Percentiles rank a stretch among this genome's conserved stretches.
phyloP scores from a whole-genome alignment of 2,797 vertebrate genomes.

The Xyrichtys novacula region DNA sequence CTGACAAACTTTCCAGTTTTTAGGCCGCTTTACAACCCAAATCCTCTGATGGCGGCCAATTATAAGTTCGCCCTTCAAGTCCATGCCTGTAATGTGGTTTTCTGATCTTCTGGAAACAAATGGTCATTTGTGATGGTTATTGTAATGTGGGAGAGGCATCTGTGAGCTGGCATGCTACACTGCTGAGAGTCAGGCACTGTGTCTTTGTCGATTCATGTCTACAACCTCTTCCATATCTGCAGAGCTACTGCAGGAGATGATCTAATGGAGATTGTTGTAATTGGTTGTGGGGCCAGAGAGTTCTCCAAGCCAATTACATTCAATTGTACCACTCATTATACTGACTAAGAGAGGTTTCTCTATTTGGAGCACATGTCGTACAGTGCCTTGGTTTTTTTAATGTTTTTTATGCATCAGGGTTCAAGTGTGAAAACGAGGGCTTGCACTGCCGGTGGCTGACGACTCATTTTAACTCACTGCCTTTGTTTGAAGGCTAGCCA shows the following conservation, averaged over 20 bases:
- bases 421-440: slow-evolving; percentile 11
- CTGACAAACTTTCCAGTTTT: slow-evolving; percentile 12
- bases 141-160: slow-evolving; percentile 78
- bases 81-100: slow-evolving; percentile 36
- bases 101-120: slow-evolving; percentile 68
- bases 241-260: slow-evolving; percentile 12
- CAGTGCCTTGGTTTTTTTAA: slow-evolving; percentile 9
- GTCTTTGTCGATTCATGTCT: slow-evolving; percentile 37
- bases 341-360: not conserved
- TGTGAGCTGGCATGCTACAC: slow-evolving; percentile 61
- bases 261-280: slow-evolving; percentile 27
- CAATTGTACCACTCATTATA: not conserved
- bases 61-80: slow-evolving; percentile 19
- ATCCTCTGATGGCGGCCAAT: slow-evolving; percentile 43
- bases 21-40: slow-evolving; percentile 10
- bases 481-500: slow-evolving; percentile 34
- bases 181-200: slow-evolving; percentile 25
- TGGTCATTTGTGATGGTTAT: slow-evolving; percentile 62
- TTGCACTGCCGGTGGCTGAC: not conserved
- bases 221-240: slow-evolving; percentile 18
- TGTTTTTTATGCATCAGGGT: slow-evolving; percentile 9
- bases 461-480: not conserved
- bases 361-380: slow-evolving; percentile 26
- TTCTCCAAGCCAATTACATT: slow-evolving; percentile 12
- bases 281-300: slow-evolving; percentile 9